Conservation (phyloP, 2,888 invertebrate genomes). For the Tinea pellionella region DNA sequence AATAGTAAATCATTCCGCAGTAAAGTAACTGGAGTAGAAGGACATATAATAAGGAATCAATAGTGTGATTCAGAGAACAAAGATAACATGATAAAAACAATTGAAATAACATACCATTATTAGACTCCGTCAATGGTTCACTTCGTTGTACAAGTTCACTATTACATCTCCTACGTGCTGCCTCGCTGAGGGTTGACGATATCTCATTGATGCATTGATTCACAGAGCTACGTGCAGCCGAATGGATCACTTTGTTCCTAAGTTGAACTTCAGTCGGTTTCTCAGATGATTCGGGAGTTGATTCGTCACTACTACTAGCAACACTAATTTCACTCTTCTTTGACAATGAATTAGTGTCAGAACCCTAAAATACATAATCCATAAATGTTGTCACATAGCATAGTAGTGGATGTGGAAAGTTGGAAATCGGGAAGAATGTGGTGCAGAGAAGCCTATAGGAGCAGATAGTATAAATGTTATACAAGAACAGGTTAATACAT, state of each 20-base stretch:
- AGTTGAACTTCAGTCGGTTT: conserved; percentile 42
- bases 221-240: conserved; percentile 59
- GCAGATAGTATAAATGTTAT: no score
- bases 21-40: no score
- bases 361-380: conserved; percentile 30
- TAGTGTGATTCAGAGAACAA: no score
- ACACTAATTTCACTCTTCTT: conserved; percentile 50
- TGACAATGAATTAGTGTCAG: conserved; percentile 47
- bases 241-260: conserved; percentile 42
- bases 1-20: no score
- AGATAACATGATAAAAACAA: no score
- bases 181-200: conserved; percentile 65
- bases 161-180: conserved; percentile 54
- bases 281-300: conserved; percentile 38
- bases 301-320: conserved; percentile 43
- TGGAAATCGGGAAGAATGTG: no score
- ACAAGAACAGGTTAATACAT: no score
- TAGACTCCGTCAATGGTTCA: conserved; percentile 27
- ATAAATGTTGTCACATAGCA: no score
- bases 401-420: no score
- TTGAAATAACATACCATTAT: not conserved
- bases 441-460: no score
- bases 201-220: conserved; percentile 80
- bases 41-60: no score
- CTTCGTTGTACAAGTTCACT: conserved; percentile 60